phyloP scores from a whole-genome alignment of 2,888 invertebrate species.

The Andricus curvator region DNA sequence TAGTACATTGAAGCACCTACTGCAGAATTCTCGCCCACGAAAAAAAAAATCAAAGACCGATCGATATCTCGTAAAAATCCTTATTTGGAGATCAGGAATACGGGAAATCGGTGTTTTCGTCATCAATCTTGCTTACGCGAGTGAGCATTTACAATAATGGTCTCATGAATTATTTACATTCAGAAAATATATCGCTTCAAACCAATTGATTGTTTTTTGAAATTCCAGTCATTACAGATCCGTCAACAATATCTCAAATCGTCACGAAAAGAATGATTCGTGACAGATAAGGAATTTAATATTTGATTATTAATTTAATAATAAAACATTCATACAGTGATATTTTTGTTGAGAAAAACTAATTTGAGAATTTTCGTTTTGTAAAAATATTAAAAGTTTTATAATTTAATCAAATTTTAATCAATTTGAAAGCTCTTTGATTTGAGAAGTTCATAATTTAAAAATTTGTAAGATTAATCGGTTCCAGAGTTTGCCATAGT shows the following conservation, averaged over 20 bases:
- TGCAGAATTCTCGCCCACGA: slow-evolving; percentile 14
- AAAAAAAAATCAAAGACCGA: slow-evolving; percentile 16
- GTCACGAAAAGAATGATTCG: not conserved
- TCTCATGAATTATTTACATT: slow-evolving; percentile 31
- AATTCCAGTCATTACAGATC: not conserved
- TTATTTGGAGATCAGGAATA: slow-evolving; percentile 31
- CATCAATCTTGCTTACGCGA: slow-evolving; percentile 38
- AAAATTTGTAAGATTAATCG: no score
- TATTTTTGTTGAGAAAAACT: no score
- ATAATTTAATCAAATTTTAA: no score
- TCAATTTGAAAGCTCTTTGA: no score
- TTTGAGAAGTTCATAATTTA: no score
- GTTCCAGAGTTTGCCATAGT: no score
- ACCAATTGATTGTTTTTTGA: not conserved
- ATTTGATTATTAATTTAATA: not conserved
- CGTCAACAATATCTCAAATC: not conserved
- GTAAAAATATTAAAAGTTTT: no score
- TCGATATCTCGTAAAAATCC: slow-evolving; percentile 32
- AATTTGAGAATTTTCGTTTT: no score
- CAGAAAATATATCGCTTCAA: slow-evolving; percentile 10
- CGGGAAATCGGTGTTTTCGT: slow-evolving; percentile 35
- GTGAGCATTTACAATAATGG: slow-evolving; percentile 13
- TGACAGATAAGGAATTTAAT: not conserved
- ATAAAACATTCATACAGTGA: not conserved
- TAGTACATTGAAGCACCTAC: slow-evolving; percentile 28